Conservation (phyloP, 2,888 invertebrate genomes). For the Nemapogon koenigi region DNA sequence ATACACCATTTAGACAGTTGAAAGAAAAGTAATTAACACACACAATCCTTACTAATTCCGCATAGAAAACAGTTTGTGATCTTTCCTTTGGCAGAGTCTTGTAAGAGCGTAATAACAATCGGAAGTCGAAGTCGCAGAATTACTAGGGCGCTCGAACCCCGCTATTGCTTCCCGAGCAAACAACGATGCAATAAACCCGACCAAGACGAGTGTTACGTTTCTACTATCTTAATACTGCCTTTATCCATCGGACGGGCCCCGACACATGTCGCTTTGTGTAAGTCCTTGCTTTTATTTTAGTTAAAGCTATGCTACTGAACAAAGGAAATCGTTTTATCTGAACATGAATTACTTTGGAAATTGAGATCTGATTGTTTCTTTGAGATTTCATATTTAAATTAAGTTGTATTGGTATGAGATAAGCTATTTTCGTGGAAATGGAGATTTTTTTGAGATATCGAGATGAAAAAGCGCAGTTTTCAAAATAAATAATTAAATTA, state of each 20-base stretch:
- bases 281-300: conserved; percentile 15
- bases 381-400: no score
- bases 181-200: conserved; percentile 54
- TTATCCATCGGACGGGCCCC: conserved; percentile 36
- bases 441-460: no score
- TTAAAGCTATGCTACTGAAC: conserved; percentile 1
- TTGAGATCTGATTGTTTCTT: no score
- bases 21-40: no score
- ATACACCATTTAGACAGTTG: no score
- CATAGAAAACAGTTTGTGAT: no score
- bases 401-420: conserved; percentile 5
- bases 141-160: conserved; percentile 26
- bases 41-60: no score
- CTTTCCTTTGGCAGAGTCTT: conserved; percentile 5
- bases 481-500: no score
- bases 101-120: conserved; percentile 43
- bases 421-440: no score
- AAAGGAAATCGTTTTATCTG: background rate
- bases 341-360: conserved; percentile 1
- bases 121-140: conserved; percentile 32
- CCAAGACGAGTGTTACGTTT: conserved; percentile 36
- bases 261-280: conserved; percentile 44
- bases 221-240: conserved; percentile 39
- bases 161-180: conserved; percentile 46
- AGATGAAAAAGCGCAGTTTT: no score